A percentile compares a stretch with the other conserved stretches of the same genome.
Evolutionary conservation across 2,888 invertebrate genomes (phyloP).

Genomic region (Athalia rosae): DNA sequence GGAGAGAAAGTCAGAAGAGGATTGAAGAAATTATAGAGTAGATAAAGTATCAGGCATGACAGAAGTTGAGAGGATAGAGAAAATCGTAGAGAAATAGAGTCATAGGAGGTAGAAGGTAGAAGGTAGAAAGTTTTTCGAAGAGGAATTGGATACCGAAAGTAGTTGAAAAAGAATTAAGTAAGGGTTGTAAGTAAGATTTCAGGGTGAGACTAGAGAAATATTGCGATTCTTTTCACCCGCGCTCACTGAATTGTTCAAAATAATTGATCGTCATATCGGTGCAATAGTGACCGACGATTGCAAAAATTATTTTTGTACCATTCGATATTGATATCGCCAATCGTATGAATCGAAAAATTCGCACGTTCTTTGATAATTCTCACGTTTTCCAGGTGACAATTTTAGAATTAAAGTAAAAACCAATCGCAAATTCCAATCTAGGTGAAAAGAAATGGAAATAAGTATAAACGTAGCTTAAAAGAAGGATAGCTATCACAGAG

Average conservation of each 20-base stretch:
- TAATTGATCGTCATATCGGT: too few relatives aligned
- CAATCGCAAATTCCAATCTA: slow-evolving; percentile 10
- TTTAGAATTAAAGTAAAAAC: background rate
- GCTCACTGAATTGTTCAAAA: background rate
- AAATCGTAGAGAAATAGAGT: slow-evolving; percentile 24
- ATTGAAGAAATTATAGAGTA: slow-evolving; percentile 27
- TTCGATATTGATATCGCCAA: background rate
- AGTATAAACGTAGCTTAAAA: slow-evolving; percentile 44
- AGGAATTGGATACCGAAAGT: slow-evolving; percentile 20
- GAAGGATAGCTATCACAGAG: slow-evolving; percentile 33
- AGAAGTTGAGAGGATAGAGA: background rate
- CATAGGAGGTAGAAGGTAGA: slow-evolving; percentile 40
- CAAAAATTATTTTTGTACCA: too few relatives aligned
- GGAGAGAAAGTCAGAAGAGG: slow-evolving; percentile 11
- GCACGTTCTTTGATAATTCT: background rate
- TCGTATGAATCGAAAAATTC: background rate
- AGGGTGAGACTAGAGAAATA: background rate
- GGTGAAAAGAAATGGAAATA: slow-evolving; percentile 46
- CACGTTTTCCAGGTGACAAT: background rate
- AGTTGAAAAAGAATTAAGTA: slow-evolving; percentile 22
- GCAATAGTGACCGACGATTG: too few relatives aligned
- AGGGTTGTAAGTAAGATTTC: slow-evolving; percentile 20
- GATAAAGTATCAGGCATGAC: background rate
- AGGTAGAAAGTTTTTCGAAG: slow-evolving; percentile 35
- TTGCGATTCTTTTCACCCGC: slow-evolving; percentile 9